Conservation (phyloP, 2,113 vertebrate genomes). For the Zosterops borbonicus region DNA sequence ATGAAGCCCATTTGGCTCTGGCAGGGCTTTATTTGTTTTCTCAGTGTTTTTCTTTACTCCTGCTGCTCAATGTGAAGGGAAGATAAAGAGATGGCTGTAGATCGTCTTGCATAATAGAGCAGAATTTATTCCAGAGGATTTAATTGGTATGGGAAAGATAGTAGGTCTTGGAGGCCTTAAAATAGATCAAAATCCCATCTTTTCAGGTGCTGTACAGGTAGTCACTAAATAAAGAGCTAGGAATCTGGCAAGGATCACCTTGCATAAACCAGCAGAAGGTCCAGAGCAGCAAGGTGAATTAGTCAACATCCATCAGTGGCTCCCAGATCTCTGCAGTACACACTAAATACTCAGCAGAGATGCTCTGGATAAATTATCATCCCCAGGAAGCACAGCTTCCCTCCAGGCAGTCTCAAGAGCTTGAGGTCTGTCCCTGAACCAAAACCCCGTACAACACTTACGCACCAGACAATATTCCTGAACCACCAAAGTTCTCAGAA, state of each 20-base stretch:
- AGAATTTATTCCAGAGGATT: not conserved
- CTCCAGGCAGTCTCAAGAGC: not conserved
- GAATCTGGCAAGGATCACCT: not conserved
- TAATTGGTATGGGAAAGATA: not conserved
- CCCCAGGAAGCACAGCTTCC: not conserved
- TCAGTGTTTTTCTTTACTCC: not conserved
- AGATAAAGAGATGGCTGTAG: not conserved
- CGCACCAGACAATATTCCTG: fast-evolving
- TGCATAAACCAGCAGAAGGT: not conserved
- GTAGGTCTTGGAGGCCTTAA: not conserved
- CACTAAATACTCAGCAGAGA: not conserved
- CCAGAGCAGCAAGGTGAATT: not conserved
- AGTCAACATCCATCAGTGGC: not conserved
- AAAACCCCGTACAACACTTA: not conserved
- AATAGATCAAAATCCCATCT: not conserved
- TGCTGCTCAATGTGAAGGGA: not conserved
- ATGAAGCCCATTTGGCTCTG: constrained; percentile 8
- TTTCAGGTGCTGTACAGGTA: not conserved
- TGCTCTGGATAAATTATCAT: not conserved
- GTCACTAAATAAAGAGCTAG: not conserved
- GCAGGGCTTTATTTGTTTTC: constrained; percentile 16
- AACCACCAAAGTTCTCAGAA: not conserved
- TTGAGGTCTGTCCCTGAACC: not conserved
- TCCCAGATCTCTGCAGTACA: not conserved
- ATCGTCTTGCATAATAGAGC: not conserved